phyloP scores from a whole-genome alignment of 2,797 vertebrate genomes.

The Acanthurus lineatus region DNA sequence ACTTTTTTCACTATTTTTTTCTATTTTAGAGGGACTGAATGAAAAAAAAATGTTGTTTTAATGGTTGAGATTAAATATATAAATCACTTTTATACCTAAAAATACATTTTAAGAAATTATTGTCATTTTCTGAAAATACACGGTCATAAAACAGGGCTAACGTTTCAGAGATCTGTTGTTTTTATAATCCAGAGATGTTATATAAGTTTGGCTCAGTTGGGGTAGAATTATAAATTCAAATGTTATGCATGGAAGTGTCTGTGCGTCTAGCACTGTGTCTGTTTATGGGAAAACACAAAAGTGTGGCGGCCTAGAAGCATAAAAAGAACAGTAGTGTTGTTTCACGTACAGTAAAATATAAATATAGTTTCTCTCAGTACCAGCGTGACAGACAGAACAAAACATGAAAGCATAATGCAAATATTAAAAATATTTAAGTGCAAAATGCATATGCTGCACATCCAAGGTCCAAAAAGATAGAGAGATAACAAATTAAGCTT shows the following conservation, averaged over 20 bases:
- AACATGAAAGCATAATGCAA: not conserved
- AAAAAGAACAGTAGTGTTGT: not conserved
- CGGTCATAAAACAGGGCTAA: not conserved
- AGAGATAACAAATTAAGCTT: not conserved
- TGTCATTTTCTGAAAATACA: not conserved
- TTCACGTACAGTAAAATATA: not conserved
- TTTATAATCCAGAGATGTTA: not conserved
- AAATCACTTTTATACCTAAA: not conserved
- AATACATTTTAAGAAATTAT: not conserved
- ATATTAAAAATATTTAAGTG: not conserved
- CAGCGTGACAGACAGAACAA: not conserved
- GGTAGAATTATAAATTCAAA: not conserved
- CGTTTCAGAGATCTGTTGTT: not conserved
- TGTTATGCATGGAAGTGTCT: not conserved
- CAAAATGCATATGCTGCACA: not conserved
- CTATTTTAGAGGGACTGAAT: too few species aligned
- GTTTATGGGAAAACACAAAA: not conserved
- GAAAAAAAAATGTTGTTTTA: too few species aligned
- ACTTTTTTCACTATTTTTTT: too few species aligned
- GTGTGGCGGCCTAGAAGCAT: not conserved
- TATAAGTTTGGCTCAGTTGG: not conserved
- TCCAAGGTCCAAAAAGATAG: not conserved
- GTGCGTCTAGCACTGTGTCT: not conserved
- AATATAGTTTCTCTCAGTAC: not conserved
- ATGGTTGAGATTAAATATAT: not conserved